Evolutionary conservation across 2,888 invertebrate genomes (phyloP), one percentile per base, ranked within the genome.

Genomic region (Epirrhoe alternata): DNA sequence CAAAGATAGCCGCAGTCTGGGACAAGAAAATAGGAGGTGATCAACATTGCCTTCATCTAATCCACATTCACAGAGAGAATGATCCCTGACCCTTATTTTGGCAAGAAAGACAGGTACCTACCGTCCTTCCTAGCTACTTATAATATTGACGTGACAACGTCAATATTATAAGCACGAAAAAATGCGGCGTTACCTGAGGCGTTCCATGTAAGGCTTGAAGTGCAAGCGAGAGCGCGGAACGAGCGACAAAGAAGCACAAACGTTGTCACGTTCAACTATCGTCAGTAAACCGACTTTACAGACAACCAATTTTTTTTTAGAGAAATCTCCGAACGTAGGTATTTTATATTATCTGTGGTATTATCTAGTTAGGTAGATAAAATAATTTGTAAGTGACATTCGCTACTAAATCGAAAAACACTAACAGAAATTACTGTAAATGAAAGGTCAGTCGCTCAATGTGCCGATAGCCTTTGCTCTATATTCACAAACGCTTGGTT

Each of bases 51-150:
- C 67, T 10, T 70, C 66, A 5, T 66, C 66, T 2, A 70, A 42
- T n/a, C 70, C 70, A 53, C 70, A 72, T 53, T 72, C 70, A 56
- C 70, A 72, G 3, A 72, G 17, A 1, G 70, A 69, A 31, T 51
- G 17, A 47, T 70, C 68, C 14, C 53, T 17, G 6, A 68, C 54
- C 31, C 63, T 56, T 16, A 72, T 42, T 50, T 66, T 70, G 17
- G 45, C 17, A 0, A 69, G 38, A 45, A 60, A 60, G 6, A 70
- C 66, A 14, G 72, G 68, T 5, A n/a, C n/a, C n/a, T n/a, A n/a
- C n/a, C n/a, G n/a, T n/a, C n/a, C n/a, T n/a, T n/a, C n/a, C n/a
- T n/a, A n/a, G n/a, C n/a, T n/a, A n/a, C n/a, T n/a, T n/a, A n/a
- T n/a, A n/a, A n/a, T n/a, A n/a, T n/a, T n/a, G n/a, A n/a, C n/a